Conservation (phyloP, 2,797 vertebrate species). For the Urosaurus nigricauda region DNA sequence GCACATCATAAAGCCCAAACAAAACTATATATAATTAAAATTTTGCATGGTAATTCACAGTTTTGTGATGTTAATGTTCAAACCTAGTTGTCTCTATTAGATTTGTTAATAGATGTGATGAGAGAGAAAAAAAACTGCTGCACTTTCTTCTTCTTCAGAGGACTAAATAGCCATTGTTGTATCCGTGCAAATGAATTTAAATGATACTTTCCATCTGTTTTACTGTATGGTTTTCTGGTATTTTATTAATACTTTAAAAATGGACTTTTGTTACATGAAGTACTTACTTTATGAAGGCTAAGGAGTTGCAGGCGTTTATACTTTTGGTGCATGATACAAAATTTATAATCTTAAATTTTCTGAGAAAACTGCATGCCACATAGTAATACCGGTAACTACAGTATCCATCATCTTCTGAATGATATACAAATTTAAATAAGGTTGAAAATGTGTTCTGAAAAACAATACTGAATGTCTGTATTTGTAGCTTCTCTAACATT, state of each 20-base stretch:
- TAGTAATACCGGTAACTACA: neutral
- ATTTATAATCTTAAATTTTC: neutral
- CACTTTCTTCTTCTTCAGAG: neutral
- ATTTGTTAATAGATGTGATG: neutral
- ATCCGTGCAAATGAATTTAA: neutral
- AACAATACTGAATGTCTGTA: neutral
- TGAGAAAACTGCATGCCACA: slow-evolving; percentile 16
- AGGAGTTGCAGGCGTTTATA: neutral
- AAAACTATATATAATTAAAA: neutral
- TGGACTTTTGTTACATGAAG: neutral
- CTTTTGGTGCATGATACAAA: neutral
- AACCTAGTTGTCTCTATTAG: neutral
- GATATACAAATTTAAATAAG: slow-evolving; percentile 2
- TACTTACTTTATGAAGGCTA: neutral
- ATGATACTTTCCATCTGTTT: neutral
- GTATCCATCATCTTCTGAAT: neutral
- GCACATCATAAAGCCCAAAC: slow-evolving; percentile 8
- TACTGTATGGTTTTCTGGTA: neutral
- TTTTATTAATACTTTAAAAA: neutral
- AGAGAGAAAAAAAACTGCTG: neutral
- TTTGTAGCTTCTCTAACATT: neutral
- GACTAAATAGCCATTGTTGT: neutral
- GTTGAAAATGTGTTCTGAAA: slow-evolving; percentile 17
- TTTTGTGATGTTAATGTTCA: slow-evolving; percentile 13
- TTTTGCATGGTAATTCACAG: neutral